Conservation (phyloP, 2,113 vertebrate genomes). For the Zeus faber region DNA sequence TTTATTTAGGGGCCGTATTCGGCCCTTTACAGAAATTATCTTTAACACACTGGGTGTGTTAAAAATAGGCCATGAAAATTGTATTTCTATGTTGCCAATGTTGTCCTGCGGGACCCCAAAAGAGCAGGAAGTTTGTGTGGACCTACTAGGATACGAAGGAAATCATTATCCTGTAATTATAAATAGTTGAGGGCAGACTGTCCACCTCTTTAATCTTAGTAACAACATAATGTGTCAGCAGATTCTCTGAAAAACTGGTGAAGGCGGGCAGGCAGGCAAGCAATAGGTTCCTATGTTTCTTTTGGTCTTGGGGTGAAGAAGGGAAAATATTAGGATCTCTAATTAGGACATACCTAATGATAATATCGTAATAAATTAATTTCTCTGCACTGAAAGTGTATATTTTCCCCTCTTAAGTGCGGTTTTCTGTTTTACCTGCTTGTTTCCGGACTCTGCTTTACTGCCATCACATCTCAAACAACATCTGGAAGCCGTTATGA, state of each 20-base stretch:
- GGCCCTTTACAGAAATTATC: no score
- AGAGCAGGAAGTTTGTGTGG: constrained; percentile 18
- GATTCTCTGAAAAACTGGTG: constrained; percentile 22
- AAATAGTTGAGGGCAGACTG: constrained; percentile 35
- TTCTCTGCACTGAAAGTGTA: no score
- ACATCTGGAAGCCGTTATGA: constrained; percentile 65
- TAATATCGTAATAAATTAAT: constrained; percentile 5
- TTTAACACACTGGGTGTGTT: no score
- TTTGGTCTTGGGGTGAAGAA: no score
- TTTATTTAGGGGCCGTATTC: no score
- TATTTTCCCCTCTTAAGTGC: no score
- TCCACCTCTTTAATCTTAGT: constrained; percentile 40
- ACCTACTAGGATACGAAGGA: constrained; percentile 45
- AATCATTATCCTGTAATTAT: constrained; percentile 57
- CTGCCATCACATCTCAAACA: constrained; percentile 23
- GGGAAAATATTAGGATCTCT: no score
- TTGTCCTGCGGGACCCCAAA: background rate
- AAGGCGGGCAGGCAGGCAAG: background rate
- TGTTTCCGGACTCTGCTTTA: constrained; percentile 34
- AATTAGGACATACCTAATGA: background rate
- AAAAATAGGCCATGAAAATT: no score
- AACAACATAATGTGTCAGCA: constrained; percentile 29
- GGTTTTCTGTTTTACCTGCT: constrained; percentile 41
- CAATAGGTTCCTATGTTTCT: background rate
- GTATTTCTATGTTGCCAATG: no score